Conservation (phyloP, 2,797 vertebrate species). For the Coendou prehensilis region DNA sequence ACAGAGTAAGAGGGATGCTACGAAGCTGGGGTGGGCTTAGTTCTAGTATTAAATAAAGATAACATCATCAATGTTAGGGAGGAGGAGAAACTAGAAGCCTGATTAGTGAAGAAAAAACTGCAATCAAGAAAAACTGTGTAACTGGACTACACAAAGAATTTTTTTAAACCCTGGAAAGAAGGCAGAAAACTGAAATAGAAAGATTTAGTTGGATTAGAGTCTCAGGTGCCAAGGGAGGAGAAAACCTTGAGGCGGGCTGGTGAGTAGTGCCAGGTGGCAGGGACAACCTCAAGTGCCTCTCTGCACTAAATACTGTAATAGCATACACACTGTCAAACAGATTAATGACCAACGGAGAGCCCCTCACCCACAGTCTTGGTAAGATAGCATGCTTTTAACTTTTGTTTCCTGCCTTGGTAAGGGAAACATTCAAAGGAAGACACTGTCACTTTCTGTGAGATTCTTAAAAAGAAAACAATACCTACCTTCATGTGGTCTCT, state of each 20-base stretch:
- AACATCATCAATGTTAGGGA: neutral
- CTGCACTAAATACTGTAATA: neutral
- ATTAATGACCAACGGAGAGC: neutral
- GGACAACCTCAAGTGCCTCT: neutral
- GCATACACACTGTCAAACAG: neutral
- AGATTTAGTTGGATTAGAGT: neutral
- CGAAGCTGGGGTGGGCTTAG: neutral
- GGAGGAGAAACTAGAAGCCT: neutral
- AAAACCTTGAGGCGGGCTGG: neutral
- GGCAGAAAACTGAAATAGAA: neutral
- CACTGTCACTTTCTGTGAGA: neutral
- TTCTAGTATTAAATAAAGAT: neutral
- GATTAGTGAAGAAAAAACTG: neutral
- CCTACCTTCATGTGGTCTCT: slow-evolving; percentile 65
- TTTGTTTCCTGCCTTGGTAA: neutral
- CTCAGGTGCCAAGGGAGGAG: neutral
- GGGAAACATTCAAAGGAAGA: neutral
- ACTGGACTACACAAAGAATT: neutral
- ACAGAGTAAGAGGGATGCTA: neutral
- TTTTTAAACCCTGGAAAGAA: neutral
- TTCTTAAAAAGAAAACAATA: slow-evolving; percentile 19
- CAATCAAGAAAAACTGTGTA: neutral
- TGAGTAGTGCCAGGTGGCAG: neutral
- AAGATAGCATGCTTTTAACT: neutral
- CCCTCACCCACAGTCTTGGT: neutral